Evolutionary conservation across 1,140 invertebrate genomes (phyloP), one percentile per base, ranked within the genome.

Genomic region (Zaprionus lachaisei): DNA sequence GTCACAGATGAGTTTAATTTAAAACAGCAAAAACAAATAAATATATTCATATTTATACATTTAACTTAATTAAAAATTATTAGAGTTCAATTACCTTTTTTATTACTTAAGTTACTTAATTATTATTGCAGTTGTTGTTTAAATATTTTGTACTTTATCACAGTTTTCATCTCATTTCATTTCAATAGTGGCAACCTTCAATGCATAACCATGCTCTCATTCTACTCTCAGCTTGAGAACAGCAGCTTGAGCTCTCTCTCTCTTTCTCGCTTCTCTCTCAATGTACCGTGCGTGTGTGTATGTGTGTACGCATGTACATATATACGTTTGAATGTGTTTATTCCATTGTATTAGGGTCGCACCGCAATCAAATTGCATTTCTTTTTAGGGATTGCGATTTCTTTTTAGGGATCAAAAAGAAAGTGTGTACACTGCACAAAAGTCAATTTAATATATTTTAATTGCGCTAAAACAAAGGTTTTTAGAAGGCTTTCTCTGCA

Each of bases 171-270:
- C 5, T 5, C 5, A 44, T 9, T 47, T 9, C 5, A 3, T 41
- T n/a, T 5, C 11, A 61, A 28, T 17, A 17, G 24, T 6, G 6
- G 2, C n/a, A 47, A 61, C 20, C 58, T 61, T 61, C 22, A 14
- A 5, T 38, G 34, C 34, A 14, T 38, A 4, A 51, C 14, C 57
- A 60, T 60, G 15, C 9, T 28, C 12, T 28, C 2, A 20, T 26
- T 61, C 22, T 41, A 22, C 22, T 3, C 37, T n/a, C 47, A 51
- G 37, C 34, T 38, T 61, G 37, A 61, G 58, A 61, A 61, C 37
- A 22, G 15, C 5, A 38, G 38, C 38, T 47, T 41, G 38, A 47
- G 38, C 38, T 58, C 56, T 56, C 41, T 44, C 31, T 14, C 12
- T 15, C 37, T 22, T 20, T 38, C 14, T 44, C 41, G 12, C 20